Base-by-base conservation (phyloP, 1,140 invertebrate species). In the Teleogryllus occipitalis region DNA sequence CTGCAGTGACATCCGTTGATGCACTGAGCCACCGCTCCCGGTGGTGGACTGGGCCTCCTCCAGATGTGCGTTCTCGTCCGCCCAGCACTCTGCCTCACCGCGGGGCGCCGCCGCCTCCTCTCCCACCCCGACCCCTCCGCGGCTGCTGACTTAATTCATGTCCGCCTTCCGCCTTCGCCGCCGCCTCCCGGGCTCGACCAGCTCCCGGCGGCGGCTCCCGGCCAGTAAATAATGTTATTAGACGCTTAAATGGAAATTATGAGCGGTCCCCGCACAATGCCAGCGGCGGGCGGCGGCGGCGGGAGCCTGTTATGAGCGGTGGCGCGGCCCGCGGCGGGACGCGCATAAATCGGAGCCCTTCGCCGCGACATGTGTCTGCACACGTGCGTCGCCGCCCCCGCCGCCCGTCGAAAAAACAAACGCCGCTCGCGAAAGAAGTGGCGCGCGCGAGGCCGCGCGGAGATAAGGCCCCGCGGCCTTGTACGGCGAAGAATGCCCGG, bases 191-290 rank as follows among this genome's bases (percentile, higher is more conserved):
- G 10, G 7, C 54, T 65, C 54, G 7, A 14, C 54, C 54, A 10
- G 54, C 54, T 65, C 7, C 54, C 7, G 10, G 10, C 54, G 10
- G 10, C 54, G 27, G 10, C 54, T 65, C 18, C 18, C 54, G 54
- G 18, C 54, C 54, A 65, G 54, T 65, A 65, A 65, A 65, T 65
- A 65, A 65, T 65, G 54, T 65, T 65, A 65, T 65, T 65, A 65
- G 54, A 65, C 54, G 54, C 54, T 65, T 65, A 65, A 65, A 65
- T 65, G 54, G 54, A 65, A 65, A 65, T 65, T 65, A 65, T 65
- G 54, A 65, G 54, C 54, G 54, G 10, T 65, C 54, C 2, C 54
- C 54, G 27, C 54, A 65, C 54, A 65, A 65, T 65, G 54, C 54
- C 54, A 39, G 54, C 54, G 54, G 18, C 54, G 54, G 54, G 54